A percentile compares a stretch with the other conserved stretches of the same genome.
Evolutionary conservation across 2,888 invertebrate genomes (phyloP).

Genomic region (Tethea ocularis): DNA sequence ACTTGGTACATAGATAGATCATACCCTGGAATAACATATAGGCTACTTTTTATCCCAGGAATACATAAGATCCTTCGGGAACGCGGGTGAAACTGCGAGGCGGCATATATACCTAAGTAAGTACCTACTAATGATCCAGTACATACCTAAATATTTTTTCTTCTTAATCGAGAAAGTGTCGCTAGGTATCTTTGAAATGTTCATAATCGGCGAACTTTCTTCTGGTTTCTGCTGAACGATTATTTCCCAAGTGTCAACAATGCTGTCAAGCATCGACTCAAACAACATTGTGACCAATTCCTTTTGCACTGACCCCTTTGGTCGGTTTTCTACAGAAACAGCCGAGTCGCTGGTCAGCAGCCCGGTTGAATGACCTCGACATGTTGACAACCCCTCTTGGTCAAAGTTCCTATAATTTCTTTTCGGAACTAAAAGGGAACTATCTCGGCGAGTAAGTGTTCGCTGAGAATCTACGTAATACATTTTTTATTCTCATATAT

Average conservation of each 20-base stretch:
- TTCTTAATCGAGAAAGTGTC: conserved; percentile 54
- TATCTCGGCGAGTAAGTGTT: conserved; percentile 67
- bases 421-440: conserved; percentile 54
- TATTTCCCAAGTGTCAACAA: conserved; percentile 68
- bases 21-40: too few species aligned
- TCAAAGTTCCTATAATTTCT: conserved; percentile 31
- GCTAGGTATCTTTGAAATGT: conserved; percentile 50
- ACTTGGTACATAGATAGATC: too few species aligned
- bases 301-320: conserved; percentile 56
- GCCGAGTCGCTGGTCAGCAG: conserved; percentile 46
- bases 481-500: conserved; percentile 34
- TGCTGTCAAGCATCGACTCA: conserved; percentile 67
- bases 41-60: too few species aligned
- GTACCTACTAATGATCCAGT: not conserved
- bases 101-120: too few species aligned
- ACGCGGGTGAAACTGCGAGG: too few species aligned
- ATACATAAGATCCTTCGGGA: too few species aligned
- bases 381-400: conserved; percentile 34
- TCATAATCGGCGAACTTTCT: conserved; percentile 34
- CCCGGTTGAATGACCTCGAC: conserved; percentile 39
- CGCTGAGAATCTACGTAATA: conserved; percentile 68
- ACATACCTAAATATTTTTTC: conserved; percentile 44
- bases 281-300: conserved; percentile 68
- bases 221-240: conserved; percentile 47
- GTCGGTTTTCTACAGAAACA: conserved; percentile 32